phyloP scores from a whole-genome alignment of 2,888 invertebrate species.

The Venusia cambrica region DNA sequence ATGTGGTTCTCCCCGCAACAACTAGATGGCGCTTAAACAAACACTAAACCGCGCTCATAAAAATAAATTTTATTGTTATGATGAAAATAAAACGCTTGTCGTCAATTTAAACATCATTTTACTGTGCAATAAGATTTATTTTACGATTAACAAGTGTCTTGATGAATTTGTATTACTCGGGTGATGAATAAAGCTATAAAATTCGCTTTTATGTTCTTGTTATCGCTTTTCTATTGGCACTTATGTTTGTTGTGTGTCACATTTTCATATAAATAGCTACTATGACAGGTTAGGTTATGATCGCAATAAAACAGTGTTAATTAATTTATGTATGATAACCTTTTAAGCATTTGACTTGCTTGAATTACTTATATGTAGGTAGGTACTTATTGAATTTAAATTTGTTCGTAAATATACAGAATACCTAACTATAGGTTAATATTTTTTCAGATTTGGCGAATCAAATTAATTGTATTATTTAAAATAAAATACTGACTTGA shows the following conservation, averaged over 20 bases:
- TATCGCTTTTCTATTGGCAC: constrained; percentile 72
- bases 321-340: constrained; percentile 42
- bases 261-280: constrained; percentile 47
- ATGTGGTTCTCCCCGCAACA: constrained; percentile 45
- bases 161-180: constrained; percentile 76
- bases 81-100: constrained; percentile 81
- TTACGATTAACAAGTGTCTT: constrained; percentile 80
- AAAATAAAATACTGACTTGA: no score
- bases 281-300: constrained; percentile 47
- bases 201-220: constrained; percentile 67
- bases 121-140: constrained; percentile 80
- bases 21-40: constrained; percentile 66
- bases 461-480: no score
- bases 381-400: no score
- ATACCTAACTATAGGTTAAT: no score
- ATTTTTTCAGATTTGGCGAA: no score
- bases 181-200: constrained; percentile 79
- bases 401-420: no score
- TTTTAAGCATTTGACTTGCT: constrained; percentile 1
- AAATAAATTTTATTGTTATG: constrained; percentile 82
- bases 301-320: constrained; percentile 50
- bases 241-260: constrained; percentile 49
- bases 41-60: constrained; percentile 62
- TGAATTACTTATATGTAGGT: constrained; percentile 7
- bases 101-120: constrained; percentile 81